Evolutionary conservation across 2,888 invertebrate species (phyloP), one percentile per base, ranked within the genome.

Genomic region (Apantesis nais): DNA sequence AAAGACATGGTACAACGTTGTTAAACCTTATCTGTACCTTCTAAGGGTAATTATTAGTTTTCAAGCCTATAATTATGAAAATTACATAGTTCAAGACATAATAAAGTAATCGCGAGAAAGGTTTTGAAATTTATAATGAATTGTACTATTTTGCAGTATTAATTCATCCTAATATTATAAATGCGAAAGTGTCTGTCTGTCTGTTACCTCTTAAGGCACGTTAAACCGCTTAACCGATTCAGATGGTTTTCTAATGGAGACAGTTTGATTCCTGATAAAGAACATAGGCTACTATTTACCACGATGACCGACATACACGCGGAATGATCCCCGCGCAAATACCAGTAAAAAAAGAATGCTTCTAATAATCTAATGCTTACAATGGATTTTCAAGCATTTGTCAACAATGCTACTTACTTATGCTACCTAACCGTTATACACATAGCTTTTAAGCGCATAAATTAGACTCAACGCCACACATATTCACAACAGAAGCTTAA

Each of bases 361-460:
- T 16, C 19, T 44, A 44, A 16, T 16, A 60, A 66, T 60, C 39
- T 41, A 39, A 55, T 29, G 41, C 19, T 63, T 63, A 29, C 60
- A 68, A 62, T 39, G 55, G 41, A 63, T 68, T 62, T 29, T 7
- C 29, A 61, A 62, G 29, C n/a, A 29, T 55, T 19, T 9, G 44
- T 44, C 58, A 68, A 68, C 52, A 62, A 37, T 22, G 12, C 41
- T 22, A 41, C 55, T 19, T 19, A 25, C 14, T 19, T 25, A 39
- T 62, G 39, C 52, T 34, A 22, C 8, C 44, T 29, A 55, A 31
- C 52, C 25, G 55, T 68, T 62, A 25, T 62, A 62, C n/a, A 44
- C n/a, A 34, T n/a, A 44, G 31, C 16, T 68, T 68, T 41, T 58
- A 62, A 63, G 41, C 55, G 55, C 16, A 55, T 63, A 63, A 62